Evolutionary conservation across 2,888 invertebrate genomes (phyloP).

Genomic region (Glaucopsyche alexis): DNA sequence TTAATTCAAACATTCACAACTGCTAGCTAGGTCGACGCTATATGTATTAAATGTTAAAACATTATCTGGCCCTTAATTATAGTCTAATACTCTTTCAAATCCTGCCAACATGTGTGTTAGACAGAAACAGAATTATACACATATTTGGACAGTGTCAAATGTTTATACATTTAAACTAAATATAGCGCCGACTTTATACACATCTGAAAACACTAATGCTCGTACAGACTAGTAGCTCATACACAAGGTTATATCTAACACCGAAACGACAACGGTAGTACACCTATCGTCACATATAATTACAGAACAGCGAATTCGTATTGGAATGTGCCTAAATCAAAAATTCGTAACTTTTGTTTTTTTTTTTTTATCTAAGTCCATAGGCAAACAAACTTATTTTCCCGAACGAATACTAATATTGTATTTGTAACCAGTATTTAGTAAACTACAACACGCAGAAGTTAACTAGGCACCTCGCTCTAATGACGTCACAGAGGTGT

Average conservation of each 20-base stretch:
- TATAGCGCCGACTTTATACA: slow-evolving; percentile 30
- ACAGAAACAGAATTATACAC: background rate
- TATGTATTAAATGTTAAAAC: background rate
- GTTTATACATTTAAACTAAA: slow-evolving; percentile 13
- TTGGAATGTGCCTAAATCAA: background rate
- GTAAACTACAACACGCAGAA: too few species aligned
- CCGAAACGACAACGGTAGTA: slow-evolving; percentile 25
- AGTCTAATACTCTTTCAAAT: background rate
- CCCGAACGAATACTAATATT: too few species aligned
- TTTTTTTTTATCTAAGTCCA: too few species aligned
- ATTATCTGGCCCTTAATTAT: background rate
- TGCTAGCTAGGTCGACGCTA: slow-evolving; percentile 32
- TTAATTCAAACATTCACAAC: slow-evolving; percentile 34
- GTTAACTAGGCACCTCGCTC: too few species aligned
- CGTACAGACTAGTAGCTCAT: slow-evolving; percentile 26
- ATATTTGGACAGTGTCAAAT: background rate
- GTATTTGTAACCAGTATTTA: too few species aligned
- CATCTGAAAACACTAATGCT: slow-evolving; percentile 30
- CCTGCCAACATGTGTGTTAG: background rate
- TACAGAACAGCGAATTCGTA: background rate
- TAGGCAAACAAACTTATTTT: too few species aligned
- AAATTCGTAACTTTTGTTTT: too few species aligned
- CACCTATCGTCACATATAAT: slow-evolving; percentile 14
- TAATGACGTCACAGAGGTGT: too few species aligned
- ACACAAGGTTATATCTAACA: slow-evolving; percentile 28